These are phyloP conservation scores for Megalurothrips usitatus DNA, from an alignment of 2,888 invertebrate species.

Conservation along the genomic window DNA sequence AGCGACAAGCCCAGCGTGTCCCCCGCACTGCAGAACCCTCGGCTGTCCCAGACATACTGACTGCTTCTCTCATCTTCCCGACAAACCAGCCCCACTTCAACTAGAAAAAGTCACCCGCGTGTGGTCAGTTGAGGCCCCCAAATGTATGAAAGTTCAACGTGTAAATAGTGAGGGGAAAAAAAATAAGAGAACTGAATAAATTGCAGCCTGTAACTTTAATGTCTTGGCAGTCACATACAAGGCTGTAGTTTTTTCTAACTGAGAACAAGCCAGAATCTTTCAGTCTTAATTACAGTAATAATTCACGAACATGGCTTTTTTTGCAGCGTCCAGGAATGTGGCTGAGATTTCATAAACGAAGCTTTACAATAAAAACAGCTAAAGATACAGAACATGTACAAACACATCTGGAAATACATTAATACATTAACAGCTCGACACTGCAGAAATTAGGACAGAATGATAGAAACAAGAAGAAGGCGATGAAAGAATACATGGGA, in stretches of 20 bases:
- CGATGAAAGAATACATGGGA: background rate
- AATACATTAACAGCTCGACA: background rate
- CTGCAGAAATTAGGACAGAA: conserved; percentile 5
- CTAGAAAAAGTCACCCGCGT: too few relatives aligned
- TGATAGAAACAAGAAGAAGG: conserved; percentile 23
- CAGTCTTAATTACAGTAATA: conserved; percentile 7
- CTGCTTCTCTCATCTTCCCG: too few relatives aligned
- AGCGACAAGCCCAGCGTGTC: too few relatives aligned
- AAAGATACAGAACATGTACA: background rate
- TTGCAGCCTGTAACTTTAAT: conserved; percentile 8
- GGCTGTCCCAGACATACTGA: too few relatives aligned
- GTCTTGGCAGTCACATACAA: conserved; percentile 10
- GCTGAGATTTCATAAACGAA: conserved; percentile 10
- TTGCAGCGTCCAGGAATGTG: conserved; percentile 20
- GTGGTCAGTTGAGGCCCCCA: too few relatives aligned
- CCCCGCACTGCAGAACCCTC: too few relatives aligned
- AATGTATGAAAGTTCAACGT: too few relatives aligned
- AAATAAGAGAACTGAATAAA: background rate
- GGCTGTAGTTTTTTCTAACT: background rate
- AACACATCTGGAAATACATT: conserved; percentile 25
- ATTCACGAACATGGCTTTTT: conserved; percentile 20
- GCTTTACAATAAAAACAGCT: background rate
- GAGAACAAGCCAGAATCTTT: conserved; percentile 20
- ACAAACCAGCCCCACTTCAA: too few relatives aligned
- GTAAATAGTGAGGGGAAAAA: background rate